Evolutionary conservation across 2,113 vertebrate genomes (phyloP).

Genomic region (Neomonachus schauinslandi): DNA sequence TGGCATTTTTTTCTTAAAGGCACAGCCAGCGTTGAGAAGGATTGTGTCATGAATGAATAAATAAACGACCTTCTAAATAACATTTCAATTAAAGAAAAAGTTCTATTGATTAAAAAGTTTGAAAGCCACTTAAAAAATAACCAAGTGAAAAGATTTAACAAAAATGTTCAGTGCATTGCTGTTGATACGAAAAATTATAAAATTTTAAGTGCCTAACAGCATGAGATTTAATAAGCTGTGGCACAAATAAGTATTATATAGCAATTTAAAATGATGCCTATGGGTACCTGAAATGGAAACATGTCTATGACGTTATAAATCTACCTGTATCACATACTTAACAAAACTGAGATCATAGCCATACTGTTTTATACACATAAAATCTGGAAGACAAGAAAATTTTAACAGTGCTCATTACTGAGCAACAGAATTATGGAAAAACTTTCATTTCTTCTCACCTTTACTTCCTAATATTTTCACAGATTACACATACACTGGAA

Average conservation of each 20-base stretch:
- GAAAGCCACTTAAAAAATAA: conserved; percentile 38
- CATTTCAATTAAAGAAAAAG: background rate
- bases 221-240: background rate
- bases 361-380: background rate
- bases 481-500: background rate
- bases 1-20: background rate
- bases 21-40: background rate
- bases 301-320: background rate
- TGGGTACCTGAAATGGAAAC: background rate
- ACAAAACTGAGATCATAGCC: conserved; percentile 17
- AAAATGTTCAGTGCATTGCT: background rate
- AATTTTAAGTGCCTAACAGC: conserved; percentile 22
- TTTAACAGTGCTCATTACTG: background rate
- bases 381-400: background rate
- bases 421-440: background rate
- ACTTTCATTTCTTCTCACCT: background rate
- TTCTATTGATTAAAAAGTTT: background rate
- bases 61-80: background rate
- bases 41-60: background rate
- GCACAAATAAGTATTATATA: background rate
- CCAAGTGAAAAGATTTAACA: background rate
- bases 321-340: background rate
- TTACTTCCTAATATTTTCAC: conserved; percentile 14
- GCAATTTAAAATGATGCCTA: background rate
- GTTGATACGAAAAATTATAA: background rate